Base-by-base conservation (phyloP, 2,113 vertebrate species). In the Muscicapa adusta region DNA sequence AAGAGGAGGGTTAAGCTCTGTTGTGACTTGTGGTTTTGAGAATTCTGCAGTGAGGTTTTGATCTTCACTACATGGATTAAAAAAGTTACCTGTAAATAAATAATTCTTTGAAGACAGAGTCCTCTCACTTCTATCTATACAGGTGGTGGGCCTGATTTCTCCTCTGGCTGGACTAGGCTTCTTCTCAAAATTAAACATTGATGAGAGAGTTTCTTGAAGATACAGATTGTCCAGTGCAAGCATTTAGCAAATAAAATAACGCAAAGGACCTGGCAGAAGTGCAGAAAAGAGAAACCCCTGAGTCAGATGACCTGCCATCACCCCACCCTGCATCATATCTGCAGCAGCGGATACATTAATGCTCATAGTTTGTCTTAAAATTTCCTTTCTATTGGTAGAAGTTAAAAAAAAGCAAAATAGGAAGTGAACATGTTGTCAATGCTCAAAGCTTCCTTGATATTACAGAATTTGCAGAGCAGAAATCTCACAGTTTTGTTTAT, bases 71-170 rank as follows among this genome's bases (percentile, higher is more conserved):
- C 13, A 77, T 24, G 28, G 61, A 86, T 88, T 84, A 95, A 67
- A 88, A 67, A 87, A 85, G 15, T 57, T 85, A 60, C 43, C 40
- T 88, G 42, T 85, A 96, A 96, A 96, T 93, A 96, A 91, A 94
- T 33, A n/a, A 14, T 71, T 91, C 67, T 93, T 94, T 96, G 85
- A 94, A 83, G 47, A 60, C 19, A 51, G 11, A 25, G 67, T 73
- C 42, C 10, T 84, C 60, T 76, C 72, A 12, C 23, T 63, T 90
- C 34, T 31, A 22, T 76, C 74, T 74, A 38, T 80, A 45, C 12
- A 91, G 47, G 38, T 38, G 9, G 58, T 58, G 40, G 28, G 66
- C 29, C 45, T 85, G 45, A 82, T 14, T 82, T 85, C 34, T 87
- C 22, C 17, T 88, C 58, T 88, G 66, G 36, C 48, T 51, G 29